Evolutionary conservation across 2,797 vertebrate genomes (phyloP).

Genomic region (Tragelaphus oryx): DNA sequence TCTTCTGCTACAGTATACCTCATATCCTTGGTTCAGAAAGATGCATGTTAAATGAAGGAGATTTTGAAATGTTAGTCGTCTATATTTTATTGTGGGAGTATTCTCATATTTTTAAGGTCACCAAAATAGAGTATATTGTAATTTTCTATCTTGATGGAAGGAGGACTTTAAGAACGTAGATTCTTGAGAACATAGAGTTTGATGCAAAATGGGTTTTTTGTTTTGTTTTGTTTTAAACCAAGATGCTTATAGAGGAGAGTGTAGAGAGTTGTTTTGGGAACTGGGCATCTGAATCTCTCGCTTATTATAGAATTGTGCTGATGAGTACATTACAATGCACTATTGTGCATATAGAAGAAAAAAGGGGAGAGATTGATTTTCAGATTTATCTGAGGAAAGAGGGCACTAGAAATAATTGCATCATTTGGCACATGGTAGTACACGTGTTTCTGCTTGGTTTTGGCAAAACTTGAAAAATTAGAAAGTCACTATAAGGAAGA

Average conservation of each 20-base stretch:
- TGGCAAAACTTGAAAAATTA: neutral
- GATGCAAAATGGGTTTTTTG: neutral
- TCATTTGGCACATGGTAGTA: neutral
- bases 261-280: conserved; percentile 41
- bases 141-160: neutral
- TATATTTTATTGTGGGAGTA: neutral
- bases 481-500: conserved; percentile 38
- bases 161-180: neutral
- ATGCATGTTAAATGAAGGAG: neutral
- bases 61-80: neutral
- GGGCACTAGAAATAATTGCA: neutral
- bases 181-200: neutral
- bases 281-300: conserved; percentile 10
- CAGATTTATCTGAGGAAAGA: conserved; percentile 18
- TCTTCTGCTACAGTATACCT: neutral
- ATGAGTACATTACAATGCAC: conserved; percentile 26
- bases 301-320: conserved; percentile 39
- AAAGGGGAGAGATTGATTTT: conserved; percentile 25
- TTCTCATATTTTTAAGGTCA: neutral
- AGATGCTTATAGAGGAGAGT: neutral
- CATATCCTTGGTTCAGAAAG: neutral
- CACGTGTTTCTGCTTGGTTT: neutral
- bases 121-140: neutral
- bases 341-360: neutral
- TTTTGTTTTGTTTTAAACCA: conserved; percentile 12